Conservation (phyloP, 1,140 invertebrate genomes). For the Maniola jurtina region DNA sequence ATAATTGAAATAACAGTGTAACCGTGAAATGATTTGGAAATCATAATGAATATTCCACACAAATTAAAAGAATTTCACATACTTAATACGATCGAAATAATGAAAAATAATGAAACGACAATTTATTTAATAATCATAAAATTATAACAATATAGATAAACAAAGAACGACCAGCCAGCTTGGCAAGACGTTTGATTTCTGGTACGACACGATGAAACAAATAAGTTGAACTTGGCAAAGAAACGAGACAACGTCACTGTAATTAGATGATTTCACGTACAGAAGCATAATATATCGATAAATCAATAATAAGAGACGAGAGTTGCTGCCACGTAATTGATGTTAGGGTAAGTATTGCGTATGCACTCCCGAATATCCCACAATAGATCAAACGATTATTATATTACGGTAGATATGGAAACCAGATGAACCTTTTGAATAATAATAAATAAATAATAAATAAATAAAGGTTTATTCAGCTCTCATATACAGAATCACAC, state of each 20-base stretch:
- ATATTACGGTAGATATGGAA: no score
- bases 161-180: slow-evolving; percentile 8
- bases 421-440: no score
- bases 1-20: no score
- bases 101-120: no score
- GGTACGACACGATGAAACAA: slow-evolving; percentile 19
- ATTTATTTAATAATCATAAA: not conserved
- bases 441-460: no score
- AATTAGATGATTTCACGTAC: slow-evolving; percentile 7
- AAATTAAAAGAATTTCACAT: no score
- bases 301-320: slow-evolving; percentile 15
- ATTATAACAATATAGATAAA: not conserved
- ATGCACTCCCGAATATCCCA: not conserved
- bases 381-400: no score
- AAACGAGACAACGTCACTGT: slow-evolving; percentile 14
- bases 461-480: no score
- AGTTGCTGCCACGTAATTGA: not conserved
- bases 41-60: no score
- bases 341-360: slow-evolving; percentile 3
- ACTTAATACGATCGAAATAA: no score
- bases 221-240: slow-evolving; percentile 24
- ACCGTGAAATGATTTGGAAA: no score
- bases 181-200: slow-evolving; percentile 19
- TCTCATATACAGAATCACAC: no score
- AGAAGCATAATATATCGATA: slow-evolving; percentile 17